Conservation (phyloP, 1,140 invertebrate species). For the Dryas iulia region DNA sequence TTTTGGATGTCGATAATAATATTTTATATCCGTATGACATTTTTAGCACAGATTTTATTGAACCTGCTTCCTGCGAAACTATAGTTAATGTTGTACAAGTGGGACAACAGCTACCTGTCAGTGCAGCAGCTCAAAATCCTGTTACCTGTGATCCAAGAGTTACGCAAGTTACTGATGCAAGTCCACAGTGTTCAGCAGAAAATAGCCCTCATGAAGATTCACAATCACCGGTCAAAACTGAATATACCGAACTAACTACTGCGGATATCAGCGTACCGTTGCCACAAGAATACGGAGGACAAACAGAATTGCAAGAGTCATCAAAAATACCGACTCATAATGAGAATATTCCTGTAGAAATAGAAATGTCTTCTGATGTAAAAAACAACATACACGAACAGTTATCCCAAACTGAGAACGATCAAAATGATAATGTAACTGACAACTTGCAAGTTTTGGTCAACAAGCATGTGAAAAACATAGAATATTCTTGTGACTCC, state of each 20-base stretch:
- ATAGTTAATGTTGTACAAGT: constrained; percentile 76
- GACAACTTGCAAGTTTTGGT: constrained; percentile 39
- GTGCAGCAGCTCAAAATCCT: constrained; percentile 71
- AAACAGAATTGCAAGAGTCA: constrained; percentile 40
- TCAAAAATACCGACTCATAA: constrained; percentile 39
- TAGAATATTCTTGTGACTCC: constrained; percentile 51
- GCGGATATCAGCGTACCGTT: constrained; percentile 64
- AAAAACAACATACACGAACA: constrained; percentile 58
- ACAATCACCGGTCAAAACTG: constrained; percentile 58
- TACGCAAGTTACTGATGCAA: constrained; percentile 68
- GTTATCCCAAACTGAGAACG: constrained; percentile 44
- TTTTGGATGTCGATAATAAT: constrained; percentile 12
- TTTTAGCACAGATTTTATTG: constrained; percentile 55
- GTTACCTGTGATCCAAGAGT: constrained; percentile 72
- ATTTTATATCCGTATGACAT: constrained; percentile 47
- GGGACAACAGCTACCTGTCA: constrained; percentile 74
- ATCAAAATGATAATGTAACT: constrained; percentile 38
- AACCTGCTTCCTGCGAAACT: constrained; percentile 41
- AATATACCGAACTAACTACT: constrained; percentile 72
- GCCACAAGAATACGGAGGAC: constrained; percentile 50
- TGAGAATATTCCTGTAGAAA: constrained; percentile 57
- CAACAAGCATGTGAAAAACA: constrained; percentile 43
- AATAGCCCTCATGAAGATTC: constrained; percentile 57
- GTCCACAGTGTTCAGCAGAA: constrained; percentile 66
- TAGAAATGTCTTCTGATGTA: constrained; percentile 50